Base-by-base conservation (phyloP, 2,888 invertebrate species). In the Melanchra persicariae region DNA sequence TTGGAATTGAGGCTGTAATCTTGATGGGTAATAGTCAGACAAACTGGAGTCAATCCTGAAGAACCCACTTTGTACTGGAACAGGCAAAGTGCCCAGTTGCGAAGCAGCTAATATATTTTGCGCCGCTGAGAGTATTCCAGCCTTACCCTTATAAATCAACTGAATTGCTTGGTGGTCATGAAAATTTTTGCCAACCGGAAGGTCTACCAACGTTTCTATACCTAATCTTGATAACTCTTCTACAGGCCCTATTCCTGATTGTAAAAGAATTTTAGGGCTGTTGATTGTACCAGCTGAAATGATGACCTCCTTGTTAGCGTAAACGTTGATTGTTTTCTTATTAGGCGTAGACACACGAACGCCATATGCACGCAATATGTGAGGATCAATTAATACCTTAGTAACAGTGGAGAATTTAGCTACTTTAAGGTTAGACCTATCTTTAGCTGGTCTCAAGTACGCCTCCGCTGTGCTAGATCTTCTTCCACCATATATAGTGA, bases 401-500 rank as follows among this genome's bases (percentile, higher is more conserved):
- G 86, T 90, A 22, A 89, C 95, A 74, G 88, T 91, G 1, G 91
- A 85, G 73, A 87, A 87, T 83, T 93, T 94, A 0, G 93, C 90
- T 60, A 95, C 79, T 61, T 83, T 87, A 24, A 95, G 85, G 83
- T 95, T 95, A 3, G 86, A 79, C 82, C 89, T 91, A 57, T 90
- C 77, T 85, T 88, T 89, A 19, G 75, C 81, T 43, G 88, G 85
- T 73, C 82, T 85, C 52, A 95, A 80, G 82, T 93, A 95, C 8
- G 91, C 90, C 76, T 95, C 95, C 0, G 93, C 94, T 10, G 93
- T 92, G 64, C 95, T 95, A 0, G 92, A 94, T 78, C 95, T 84
- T 72, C 93, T 90, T 8, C 93, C 93, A 52, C 92, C 83, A 5
- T 87, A 86, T 52, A 93, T 89, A 30, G 85, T 91, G 37, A 83